These are phyloP conservation scores for Lordiphosa stackelbergi DNA, from an alignment of 1,140 invertebrate genomes.

Conservation along the genomic window DNA sequence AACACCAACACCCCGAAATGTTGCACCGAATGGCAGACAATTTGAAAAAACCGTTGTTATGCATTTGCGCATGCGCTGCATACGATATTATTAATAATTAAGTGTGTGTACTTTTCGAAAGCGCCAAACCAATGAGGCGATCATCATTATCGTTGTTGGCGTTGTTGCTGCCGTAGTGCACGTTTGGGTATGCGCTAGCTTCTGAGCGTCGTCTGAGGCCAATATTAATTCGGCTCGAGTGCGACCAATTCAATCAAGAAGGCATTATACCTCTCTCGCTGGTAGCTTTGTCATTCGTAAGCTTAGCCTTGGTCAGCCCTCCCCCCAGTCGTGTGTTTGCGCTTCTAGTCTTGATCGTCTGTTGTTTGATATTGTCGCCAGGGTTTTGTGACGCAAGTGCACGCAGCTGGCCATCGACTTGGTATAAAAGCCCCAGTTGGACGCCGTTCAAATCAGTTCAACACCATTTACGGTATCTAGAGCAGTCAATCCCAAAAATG, in stretches of 20 bases:
- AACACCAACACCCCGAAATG: neutral
- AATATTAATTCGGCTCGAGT: conserved; percentile 69
- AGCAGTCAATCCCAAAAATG: conserved; percentile 64
- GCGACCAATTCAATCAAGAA: conserved; percentile 68
- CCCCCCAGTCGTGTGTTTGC: neutral
- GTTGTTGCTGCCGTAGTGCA: conserved; percentile 25
- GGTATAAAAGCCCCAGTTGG: conserved; percentile 71
- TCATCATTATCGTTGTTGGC: conserved; percentile 34
- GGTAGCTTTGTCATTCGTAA: conserved; percentile 51
- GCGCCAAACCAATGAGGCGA: conserved; percentile 54
- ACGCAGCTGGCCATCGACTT: conserved; percentile 49
- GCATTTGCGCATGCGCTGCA: conserved; percentile 71
- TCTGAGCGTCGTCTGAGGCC: conserved; percentile 62
- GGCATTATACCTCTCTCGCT: conserved; percentile 54
- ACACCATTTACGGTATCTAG: conserved; percentile 74
- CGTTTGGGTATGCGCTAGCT: conserved; percentile 56
- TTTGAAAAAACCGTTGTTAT: conserved; percentile 74
- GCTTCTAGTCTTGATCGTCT: conserved; percentile 65
- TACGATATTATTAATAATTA: conserved; percentile 52
- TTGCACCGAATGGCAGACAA: conserved; percentile 32
- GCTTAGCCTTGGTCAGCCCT: conserved; percentile 44
- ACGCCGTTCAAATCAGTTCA: conserved; percentile 72
- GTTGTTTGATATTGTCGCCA: conserved; percentile 60
- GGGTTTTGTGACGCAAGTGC: conserved; percentile 64
- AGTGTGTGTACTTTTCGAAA: conserved; percentile 53